phyloP scores from a whole-genome alignment of 2,797 vertebrate species.

The Tauraco hartlaubi region DNA sequence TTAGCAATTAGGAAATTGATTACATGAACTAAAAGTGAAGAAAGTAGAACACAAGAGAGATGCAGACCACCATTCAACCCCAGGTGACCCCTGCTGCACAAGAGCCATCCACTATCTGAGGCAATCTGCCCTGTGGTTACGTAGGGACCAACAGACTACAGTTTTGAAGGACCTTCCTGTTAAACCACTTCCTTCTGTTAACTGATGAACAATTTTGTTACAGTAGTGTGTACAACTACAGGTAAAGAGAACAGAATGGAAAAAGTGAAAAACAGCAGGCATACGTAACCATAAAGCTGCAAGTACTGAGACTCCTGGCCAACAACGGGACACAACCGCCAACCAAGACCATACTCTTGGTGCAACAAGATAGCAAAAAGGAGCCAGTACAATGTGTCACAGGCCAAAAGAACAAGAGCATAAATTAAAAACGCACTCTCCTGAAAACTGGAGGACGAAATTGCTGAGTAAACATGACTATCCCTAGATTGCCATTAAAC shows the following conservation, averaged over 20 bases:
- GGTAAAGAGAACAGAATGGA: background rate
- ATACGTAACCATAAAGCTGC: background rate
- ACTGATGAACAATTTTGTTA: background rate
- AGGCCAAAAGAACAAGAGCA: background rate
- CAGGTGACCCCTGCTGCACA: background rate
- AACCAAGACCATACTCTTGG: background rate
- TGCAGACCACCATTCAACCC: background rate
- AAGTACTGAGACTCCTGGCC: background rate
- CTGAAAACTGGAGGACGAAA: background rate
- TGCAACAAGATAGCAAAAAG: background rate
- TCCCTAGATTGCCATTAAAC: background rate
- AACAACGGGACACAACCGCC: background rate
- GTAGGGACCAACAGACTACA: background rate
- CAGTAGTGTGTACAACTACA: background rate
- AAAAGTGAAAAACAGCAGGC: background rate
- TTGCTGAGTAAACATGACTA: background rate
- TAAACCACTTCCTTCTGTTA: background rate
- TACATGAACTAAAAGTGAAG: background rate
- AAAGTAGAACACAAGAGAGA: background rate
- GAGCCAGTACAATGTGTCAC: background rate
- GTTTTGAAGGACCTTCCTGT: background rate
- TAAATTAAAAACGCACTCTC: background rate
- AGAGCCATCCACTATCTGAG: background rate
- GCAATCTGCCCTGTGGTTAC: background rate
- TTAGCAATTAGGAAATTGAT: background rate